These are phyloP conservation scores for Phengaris arion DNA, from an alignment of 2,888 invertebrate species.

Conservation along the genomic window DNA sequence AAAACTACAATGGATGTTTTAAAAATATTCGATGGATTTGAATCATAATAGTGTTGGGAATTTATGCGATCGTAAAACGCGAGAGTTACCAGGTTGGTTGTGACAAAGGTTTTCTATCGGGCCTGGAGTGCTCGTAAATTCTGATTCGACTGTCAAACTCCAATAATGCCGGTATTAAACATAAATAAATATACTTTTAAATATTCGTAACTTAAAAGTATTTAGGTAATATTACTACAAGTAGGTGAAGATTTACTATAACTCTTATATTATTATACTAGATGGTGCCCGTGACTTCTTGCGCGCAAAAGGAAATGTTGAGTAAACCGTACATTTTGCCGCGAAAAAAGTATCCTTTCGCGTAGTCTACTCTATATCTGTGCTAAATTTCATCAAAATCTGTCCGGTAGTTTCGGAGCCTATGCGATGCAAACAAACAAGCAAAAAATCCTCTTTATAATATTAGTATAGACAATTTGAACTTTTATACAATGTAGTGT, in stretches of 20 bases:
- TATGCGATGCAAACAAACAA: no score
- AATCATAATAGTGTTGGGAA: slow-evolving; percentile 78
- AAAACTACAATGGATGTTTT: slow-evolving; percentile 19
- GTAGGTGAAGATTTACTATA: neutral
- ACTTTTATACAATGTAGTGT: no score
- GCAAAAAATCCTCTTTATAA: no score
- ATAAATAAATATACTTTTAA: slow-evolving; percentile 12
- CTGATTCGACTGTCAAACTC: slow-evolving; percentile 71
- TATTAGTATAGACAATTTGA: no score
- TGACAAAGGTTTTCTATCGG: slow-evolving; percentile 75
- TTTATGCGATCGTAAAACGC: slow-evolving; percentile 76
- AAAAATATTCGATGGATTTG: slow-evolving; percentile 68
- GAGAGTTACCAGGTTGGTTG: slow-evolving; percentile 67
- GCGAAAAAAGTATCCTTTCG: no score
- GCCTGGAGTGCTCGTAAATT: slow-evolving; percentile 71
- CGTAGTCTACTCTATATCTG: no score
- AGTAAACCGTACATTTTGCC: no score
- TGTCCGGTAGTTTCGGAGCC: no score
- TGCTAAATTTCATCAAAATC: no score
- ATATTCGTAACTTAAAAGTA: neutral
- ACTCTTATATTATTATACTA: neutral
- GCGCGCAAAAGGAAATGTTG: no score
- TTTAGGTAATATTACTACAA: no score
- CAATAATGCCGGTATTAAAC: slow-evolving; percentile 33
- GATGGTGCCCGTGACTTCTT: no score